A percentile compares a stretch with the other conserved stretches of the same genome.
phyloP scores from a whole-genome alignment of 35 echinoderm and acorn worm species.

The Holothuria glaberrima region DNA sequence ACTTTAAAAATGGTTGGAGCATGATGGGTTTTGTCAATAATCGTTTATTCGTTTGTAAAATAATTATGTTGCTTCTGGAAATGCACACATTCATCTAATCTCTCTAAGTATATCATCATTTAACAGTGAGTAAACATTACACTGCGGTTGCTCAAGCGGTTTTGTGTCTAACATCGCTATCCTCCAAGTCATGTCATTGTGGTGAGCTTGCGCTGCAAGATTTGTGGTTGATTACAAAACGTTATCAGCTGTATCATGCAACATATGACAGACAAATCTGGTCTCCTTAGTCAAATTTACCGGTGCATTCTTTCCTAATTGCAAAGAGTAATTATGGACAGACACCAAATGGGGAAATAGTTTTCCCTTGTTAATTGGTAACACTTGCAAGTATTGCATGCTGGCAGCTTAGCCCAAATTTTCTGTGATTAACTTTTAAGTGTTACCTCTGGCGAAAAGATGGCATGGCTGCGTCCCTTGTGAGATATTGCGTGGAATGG shows the following conservation, averaged over 20 bases:
- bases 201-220: neutral
- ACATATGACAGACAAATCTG: constrained; percentile 22
- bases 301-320: constrained; percentile 22
- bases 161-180: too few species aligned
- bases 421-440: constrained; percentile 44
- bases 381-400: constrained; percentile 21
- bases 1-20: too few species aligned
- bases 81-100: too few species aligned
- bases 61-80: neutral
- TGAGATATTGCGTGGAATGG: neutral
- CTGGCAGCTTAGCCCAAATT: constrained; percentile 35
- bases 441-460: constrained; percentile 23
- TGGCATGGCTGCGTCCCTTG: constrained; percentile 1
- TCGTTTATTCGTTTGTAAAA: too few species aligned
- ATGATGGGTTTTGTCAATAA: too few species aligned
- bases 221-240: constrained; percentile 35
- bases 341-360: neutral
- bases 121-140: too few species aligned
- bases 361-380: constrained; percentile 17
- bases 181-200: neutral
- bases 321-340: constrained; percentile 17
- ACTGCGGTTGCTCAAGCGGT: too few species aligned
- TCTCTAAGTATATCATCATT: too few species aligned
- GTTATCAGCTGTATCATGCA: neutral
- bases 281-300: neutral